Conservation (phyloP, 2,797 vertebrate species). For the Gadopsis marmoratus region DNA sequence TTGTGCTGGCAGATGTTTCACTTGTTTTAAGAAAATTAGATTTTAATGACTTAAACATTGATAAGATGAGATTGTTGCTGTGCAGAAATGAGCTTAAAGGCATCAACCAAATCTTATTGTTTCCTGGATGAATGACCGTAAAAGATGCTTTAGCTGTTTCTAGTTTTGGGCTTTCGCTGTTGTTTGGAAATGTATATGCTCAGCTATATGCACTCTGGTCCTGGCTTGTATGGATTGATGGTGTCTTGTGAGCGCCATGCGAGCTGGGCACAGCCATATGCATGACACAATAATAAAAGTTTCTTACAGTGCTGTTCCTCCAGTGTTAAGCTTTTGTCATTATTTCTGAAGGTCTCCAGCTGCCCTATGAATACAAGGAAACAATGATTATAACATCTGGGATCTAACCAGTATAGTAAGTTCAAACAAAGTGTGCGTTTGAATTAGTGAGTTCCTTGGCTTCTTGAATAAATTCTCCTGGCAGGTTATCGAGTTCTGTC, state of each 20-base stretch:
- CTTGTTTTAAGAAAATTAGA: not conserved
- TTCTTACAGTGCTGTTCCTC: not conserved
- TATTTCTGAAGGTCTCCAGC: slow-evolving; percentile 7
- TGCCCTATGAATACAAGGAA: not conserved
- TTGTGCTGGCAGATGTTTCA: not conserved
- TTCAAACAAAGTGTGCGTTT: slow-evolving; percentile 6
- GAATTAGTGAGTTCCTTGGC: not conserved
- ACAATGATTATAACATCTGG: slow-evolving; percentile 9
- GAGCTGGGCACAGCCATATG: too few relatives aligned
- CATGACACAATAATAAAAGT: too few relatives aligned
- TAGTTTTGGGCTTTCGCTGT: too few relatives aligned
- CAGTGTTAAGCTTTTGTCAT: slow-evolving; percentile 7
- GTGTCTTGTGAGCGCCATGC: too few relatives aligned
- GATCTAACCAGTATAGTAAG: not conserved
- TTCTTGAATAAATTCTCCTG: slow-evolving; percentile 2
- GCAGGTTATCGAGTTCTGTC: not conserved
- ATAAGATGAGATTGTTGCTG: not conserved
- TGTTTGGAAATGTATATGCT: too few relatives aligned
- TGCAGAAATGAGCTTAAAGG: not conserved
- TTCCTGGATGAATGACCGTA: not conserved
- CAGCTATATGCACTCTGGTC: too few relatives aligned
- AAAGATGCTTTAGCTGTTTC: too few relatives aligned
- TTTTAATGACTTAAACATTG: not conserved
- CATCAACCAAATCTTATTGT: not conserved
- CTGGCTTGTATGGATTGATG: too few relatives aligned